These are phyloP conservation scores for Ariopsis seemanni DNA, from an alignment of 2,113 vertebrate genomes.

Conservation along the genomic window DNA sequence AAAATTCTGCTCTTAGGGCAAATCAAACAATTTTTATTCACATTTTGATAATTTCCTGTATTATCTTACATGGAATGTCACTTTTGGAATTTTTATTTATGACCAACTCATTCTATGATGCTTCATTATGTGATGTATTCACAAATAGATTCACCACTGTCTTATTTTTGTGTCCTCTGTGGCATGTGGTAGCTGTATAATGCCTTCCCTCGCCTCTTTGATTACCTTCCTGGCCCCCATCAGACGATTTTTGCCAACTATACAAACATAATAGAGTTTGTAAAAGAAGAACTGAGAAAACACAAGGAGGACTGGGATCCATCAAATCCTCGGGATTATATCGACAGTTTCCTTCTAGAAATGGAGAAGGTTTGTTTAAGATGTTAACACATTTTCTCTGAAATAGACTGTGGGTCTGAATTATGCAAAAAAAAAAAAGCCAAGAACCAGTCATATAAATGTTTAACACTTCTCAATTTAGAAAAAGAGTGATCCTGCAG, in stretches of 20 bases:
- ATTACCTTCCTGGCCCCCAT: conserved; percentile 61
- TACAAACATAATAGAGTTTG: conserved; percentile 55
- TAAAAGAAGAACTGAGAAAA: conserved; percentile 49
- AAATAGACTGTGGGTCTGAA: not conserved
- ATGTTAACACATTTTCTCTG: not conserved
- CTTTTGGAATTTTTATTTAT: not conserved
- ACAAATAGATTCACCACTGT: not conserved
- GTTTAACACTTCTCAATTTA: not conserved
- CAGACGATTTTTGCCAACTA: conserved; percentile 48
- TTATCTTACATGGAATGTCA: not conserved
- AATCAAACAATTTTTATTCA: not conserved
- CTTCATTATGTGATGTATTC: not conserved
- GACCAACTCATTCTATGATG: not conserved
- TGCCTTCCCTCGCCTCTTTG: conserved; percentile 62
- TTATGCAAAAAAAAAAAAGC: not conserved
- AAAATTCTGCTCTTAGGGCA: not conserved
- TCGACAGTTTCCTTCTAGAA: conserved; percentile 65
- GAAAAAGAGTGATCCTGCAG: conserved; percentile 18
- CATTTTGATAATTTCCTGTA: not conserved
- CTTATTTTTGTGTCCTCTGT: not conserved
- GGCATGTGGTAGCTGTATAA: conserved; percentile 61
- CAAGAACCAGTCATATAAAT: not conserved
- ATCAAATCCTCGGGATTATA: conserved; percentile 63
- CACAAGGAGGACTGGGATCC: conserved; percentile 61
- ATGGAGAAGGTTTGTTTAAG: conserved; percentile 59